These are phyloP conservation scores for Passer montanus DNA, from an alignment of 2,113 vertebrate genomes.

Conservation along the genomic window DNA sequence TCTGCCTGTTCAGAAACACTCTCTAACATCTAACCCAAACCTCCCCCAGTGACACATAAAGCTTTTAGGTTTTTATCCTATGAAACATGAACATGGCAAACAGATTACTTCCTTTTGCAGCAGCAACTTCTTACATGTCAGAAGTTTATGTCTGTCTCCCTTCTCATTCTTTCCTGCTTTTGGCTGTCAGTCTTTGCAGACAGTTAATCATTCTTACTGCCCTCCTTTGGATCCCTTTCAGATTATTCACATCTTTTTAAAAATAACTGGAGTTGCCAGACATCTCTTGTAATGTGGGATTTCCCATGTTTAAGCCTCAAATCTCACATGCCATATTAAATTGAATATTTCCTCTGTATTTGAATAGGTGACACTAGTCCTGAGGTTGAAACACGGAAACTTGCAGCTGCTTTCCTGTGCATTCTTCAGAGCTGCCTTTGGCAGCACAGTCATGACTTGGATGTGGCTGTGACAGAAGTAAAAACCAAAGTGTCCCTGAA, in stretches of 20 bases:
- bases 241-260: not conserved
- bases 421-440: not conserved
- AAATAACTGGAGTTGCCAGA: not conserved
- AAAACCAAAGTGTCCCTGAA: not conserved
- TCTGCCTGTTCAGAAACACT: not conserved
- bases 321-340: conserved; percentile 21
- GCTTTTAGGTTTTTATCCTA: not conserved
- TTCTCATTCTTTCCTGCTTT: not conserved
- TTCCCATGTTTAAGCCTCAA: conserved; percentile 8
- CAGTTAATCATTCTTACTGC: not conserved
- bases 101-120: not conserved
- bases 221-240: not conserved
- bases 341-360: not conserved
- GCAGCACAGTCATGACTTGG: not conserved
- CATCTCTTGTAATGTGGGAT: not conserved
- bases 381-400: not conserved
- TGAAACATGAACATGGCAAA: not conserved
- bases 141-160: not conserved
- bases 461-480: not conserved
- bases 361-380: not conserved
- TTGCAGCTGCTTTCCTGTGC: conserved; percentile 16
- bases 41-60: not conserved
- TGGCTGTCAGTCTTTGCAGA: not conserved
- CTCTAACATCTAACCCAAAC: not conserved
- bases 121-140: not conserved